Percentiles rank a stretch among this genome's conserved stretches.
Conservation (phyloP, 2,113 vertebrate species). For the Rhinogobius similis region DNA sequence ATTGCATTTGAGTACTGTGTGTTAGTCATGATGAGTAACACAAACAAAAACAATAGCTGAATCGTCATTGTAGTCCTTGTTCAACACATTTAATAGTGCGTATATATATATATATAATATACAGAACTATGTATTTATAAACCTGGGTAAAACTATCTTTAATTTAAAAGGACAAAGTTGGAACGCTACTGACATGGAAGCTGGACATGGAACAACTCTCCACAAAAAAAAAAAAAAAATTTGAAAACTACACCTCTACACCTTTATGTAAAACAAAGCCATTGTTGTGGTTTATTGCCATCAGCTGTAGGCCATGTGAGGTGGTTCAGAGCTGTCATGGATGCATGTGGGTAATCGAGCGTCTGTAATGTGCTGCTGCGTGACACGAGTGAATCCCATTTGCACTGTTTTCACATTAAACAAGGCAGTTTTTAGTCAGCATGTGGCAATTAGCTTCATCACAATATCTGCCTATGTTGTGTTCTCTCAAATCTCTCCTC, state of each 20-base stretch:
- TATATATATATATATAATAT: no score
- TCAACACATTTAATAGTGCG: no score
- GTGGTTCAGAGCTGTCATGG: background rate
- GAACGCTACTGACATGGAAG: background rate
- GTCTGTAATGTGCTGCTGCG: background rate
- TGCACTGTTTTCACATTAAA: background rate
- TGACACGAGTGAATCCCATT: background rate
- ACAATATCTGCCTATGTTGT: conserved; percentile 14
- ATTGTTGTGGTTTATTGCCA: conserved; percentile 9
- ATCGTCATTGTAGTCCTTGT: background rate
- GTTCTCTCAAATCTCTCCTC: conserved; percentile 46
- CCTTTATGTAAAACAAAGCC: conserved; percentile 14
- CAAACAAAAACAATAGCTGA: background rate
- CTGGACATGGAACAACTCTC: no score
- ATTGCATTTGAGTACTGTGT: background rate
- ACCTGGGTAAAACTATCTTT: no score
- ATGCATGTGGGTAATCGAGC: background rate
- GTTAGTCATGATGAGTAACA: background rate
- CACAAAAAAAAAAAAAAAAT: background rate
- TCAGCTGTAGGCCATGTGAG: conserved; percentile 18
- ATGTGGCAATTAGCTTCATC: conserved; percentile 21
- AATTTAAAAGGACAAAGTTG: background rate
- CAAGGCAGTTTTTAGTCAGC: background rate
- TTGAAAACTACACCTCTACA: background rate
- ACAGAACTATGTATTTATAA: no score